Evolutionary conservation across 2,888 invertebrate species (phyloP).

Genomic region (Sesia apiformis): DNA sequence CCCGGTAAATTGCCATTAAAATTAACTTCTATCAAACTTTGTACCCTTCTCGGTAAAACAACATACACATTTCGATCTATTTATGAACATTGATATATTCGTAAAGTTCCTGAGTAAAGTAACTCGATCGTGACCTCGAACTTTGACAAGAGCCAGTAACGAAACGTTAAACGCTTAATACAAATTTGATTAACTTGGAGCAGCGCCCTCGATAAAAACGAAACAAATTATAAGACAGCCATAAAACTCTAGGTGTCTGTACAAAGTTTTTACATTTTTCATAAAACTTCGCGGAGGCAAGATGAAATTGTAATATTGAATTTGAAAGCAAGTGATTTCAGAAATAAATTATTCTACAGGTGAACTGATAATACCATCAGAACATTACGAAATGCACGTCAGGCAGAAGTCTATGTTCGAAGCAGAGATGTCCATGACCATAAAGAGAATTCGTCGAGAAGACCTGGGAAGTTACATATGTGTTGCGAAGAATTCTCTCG

Average conservation of each 20-base stretch:
- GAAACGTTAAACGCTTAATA: constrained; percentile 14
- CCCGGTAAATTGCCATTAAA: constrained; percentile 62
- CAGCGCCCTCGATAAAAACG: constrained; percentile 54
- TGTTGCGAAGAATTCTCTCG: constrained; percentile 90
- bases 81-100: not conserved
- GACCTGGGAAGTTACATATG: constrained; percentile 91
- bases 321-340: constrained; percentile 61
- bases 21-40: not conserved
- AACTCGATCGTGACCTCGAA: constrained; percentile 6
- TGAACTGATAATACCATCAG: constrained; percentile 89
- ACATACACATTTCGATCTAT: not conserved
- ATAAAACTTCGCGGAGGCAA: constrained; percentile 61
- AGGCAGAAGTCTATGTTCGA: constrained; percentile 85
- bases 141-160: not conserved
- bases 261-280: constrained; percentile 70
- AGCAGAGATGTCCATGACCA: constrained; percentile 87
- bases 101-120: constrained; percentile 9
- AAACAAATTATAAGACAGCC: constrained; percentile 69
- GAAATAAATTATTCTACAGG: constrained; percentile 72
- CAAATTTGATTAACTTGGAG: constrained; percentile 41
- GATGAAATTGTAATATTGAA: constrained; percentile 72
- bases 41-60: not conserved
- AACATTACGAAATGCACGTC: constrained; percentile 85
- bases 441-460: constrained; percentile 83
- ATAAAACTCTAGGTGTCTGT: constrained; percentile 68